phyloP scores from a whole-genome alignment of 64 coral and sea anemone species.

The Anthopleura sola region DNA sequence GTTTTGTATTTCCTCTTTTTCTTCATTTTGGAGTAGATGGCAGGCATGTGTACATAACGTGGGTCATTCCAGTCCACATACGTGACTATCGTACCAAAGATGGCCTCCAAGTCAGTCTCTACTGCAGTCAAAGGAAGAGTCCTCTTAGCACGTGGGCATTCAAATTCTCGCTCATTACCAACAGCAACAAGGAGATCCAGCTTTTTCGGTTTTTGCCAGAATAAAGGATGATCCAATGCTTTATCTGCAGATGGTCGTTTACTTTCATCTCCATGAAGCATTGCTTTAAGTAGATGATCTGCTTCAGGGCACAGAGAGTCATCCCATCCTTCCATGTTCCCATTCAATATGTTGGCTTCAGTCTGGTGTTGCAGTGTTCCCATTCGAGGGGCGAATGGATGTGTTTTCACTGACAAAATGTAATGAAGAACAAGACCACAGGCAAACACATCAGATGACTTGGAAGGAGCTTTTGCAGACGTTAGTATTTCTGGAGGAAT shows the following conservation, averaged over 20 bases:
- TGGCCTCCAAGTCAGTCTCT: neutral
- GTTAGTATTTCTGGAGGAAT: conserved; percentile 53
- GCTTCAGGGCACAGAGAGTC: neutral
- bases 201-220: conserved; percentile 22
- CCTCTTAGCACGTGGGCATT: neutral
- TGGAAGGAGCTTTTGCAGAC: conserved; percentile 15
- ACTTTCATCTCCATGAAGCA: neutral
- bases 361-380: neutral
- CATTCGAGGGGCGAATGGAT: conserved; percentile 28
- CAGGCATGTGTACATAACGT: neutral
- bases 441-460: conserved; percentile 52
- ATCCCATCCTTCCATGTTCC: neutral
- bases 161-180: conserved; percentile 26
- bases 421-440: conserved; percentile 62
- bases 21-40: neutral
- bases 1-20: too few relatives aligned
- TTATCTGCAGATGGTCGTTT: conserved; percentile 10
- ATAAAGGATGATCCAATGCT: conserved; percentile 9
- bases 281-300: neutral
- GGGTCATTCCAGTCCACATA: neutral
- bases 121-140: neutral
- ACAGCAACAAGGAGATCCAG: conserved; percentile 17
- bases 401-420: conserved; percentile 31
- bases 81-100: neutral
- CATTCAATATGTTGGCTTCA: neutral